phyloP scores from a whole-genome alignment of 2,113 vertebrate species.

The Pomatorhinus ruficollis region DNA sequence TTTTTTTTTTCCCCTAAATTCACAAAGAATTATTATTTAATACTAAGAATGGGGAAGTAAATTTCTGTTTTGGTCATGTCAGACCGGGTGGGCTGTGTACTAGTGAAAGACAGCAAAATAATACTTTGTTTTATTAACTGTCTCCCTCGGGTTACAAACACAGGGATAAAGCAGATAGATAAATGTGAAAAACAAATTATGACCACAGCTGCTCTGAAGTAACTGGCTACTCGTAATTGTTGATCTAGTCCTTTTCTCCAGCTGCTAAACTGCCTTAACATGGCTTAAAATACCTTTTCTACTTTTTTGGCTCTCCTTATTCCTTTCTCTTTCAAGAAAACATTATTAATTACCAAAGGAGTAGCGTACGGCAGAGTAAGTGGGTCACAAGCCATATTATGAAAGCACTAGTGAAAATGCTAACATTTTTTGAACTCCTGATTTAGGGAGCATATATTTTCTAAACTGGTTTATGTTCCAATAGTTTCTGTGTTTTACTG shows the following conservation, averaged over 20 bases:
- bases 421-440: not conserved
- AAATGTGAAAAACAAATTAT: not conserved
- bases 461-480: not conserved
- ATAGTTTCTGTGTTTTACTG: not conserved
- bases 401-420: not conserved
- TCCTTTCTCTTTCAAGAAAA: not conserved
- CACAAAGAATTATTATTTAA: not conserved
- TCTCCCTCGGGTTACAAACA: no score
- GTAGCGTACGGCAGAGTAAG: not conserved
- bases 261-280: not conserved
- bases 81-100: accelerated
- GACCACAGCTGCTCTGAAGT: not conserved
- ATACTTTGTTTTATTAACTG: no score
- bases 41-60: not conserved
- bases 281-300: not conserved
- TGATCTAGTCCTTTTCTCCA: not conserved
- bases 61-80: not conserved
- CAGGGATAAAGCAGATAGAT: not conserved
- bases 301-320: not conserved
- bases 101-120: not conserved
- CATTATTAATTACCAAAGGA: not conserved
- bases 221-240: not conserved
- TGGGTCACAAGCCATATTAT: not conserved
- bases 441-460: not conserved
- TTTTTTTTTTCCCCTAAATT: not conserved